Evolutionary conservation across 1,140 invertebrate species (phyloP).

Genomic region (Ladona fulva): DNA sequence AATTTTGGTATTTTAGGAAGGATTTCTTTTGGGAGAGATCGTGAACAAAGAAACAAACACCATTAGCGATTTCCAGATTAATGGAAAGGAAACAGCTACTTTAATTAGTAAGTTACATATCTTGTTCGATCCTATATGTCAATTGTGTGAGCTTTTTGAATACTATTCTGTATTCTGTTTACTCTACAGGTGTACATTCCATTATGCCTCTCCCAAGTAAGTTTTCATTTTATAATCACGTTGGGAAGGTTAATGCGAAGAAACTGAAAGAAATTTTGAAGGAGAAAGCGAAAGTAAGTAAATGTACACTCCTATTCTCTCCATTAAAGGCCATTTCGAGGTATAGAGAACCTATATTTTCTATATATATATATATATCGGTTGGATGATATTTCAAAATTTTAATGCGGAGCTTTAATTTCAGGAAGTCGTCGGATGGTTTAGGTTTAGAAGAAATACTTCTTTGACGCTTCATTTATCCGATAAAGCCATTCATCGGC

Average conservation of each 20-base stretch:
- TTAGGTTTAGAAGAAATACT: constrained; percentile 44
- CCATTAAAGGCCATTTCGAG: not conserved
- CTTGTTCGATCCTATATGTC: not conserved
- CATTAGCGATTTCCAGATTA: constrained; percentile 51
- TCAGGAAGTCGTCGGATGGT: constrained; percentile 52
- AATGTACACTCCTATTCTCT: not conserved
- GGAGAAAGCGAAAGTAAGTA: constrained; percentile 31
- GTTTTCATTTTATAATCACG: constrained; percentile 43
- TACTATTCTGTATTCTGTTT: not conserved
- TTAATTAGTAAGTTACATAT: constrained; percentile 40
- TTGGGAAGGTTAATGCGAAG: constrained; percentile 43
- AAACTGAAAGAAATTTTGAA: constrained; percentile 41
- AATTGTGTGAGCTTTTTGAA: constrained; percentile 12
- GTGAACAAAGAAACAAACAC: constrained; percentile 49
- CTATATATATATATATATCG: too few relatives aligned
- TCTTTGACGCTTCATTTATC: constrained; percentile 41
- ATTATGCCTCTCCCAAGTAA: constrained; percentile 43
- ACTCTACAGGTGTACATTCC: constrained; percentile 41
- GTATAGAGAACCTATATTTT: too few relatives aligned
- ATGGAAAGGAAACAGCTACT: constrained; percentile 44
- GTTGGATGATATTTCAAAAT: constrained; percentile 13
- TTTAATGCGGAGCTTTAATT: constrained; percentile 15
- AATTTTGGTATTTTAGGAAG: constrained; percentile 42
- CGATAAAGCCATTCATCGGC: constrained; percentile 48
- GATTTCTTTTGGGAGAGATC: constrained; percentile 52